phyloP scores from a whole-genome alignment of 2,113 vertebrate genomes.

The Menura novaehollandiae region DNA sequence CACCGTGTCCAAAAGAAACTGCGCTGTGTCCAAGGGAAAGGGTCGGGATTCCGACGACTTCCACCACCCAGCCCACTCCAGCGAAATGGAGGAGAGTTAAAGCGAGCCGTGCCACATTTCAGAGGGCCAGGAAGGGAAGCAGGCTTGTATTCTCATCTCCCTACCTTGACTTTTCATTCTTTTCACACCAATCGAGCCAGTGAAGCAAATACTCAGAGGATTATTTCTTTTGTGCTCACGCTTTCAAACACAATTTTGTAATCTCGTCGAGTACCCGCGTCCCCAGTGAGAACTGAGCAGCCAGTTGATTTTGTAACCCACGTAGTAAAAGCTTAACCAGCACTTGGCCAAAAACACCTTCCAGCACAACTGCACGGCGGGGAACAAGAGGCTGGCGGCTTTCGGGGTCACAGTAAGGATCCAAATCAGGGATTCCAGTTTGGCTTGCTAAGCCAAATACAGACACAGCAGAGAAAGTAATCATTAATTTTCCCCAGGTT shows the following conservation, averaged over 20 bases:
- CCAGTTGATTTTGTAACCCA: constrained; percentile 51
- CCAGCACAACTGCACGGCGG: neutral
- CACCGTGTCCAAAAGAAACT: neutral
- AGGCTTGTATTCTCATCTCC: neutral
- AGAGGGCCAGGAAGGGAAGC: neutral
- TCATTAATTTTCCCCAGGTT: constrained; percentile 54
- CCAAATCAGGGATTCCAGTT: neutral
- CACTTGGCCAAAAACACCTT: neutral
- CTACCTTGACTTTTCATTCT: constrained; percentile 57
- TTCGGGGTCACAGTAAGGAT: neutral
- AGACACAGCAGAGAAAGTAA: constrained; percentile 33
- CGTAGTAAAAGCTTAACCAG: constrained; percentile 47
- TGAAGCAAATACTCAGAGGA: constrained; percentile 66
- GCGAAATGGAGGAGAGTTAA: neutral
- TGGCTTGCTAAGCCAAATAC: neutral
- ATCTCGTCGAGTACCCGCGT: constrained; percentile 42
- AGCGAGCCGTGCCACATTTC: neutral
- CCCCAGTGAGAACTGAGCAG: constrained; percentile 49
- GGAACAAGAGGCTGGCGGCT: neutral
- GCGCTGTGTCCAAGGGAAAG: neutral
- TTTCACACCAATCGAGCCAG: constrained; percentile 59
- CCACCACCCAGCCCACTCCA: neutral
- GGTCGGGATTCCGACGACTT: fast-evolving
- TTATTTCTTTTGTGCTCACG: constrained; percentile 42
- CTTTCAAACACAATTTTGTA: constrained; percentile 66